Evolutionary conservation across 1,140 invertebrate genomes (phyloP).

Genomic region (Monomorium pharaonis): DNA sequence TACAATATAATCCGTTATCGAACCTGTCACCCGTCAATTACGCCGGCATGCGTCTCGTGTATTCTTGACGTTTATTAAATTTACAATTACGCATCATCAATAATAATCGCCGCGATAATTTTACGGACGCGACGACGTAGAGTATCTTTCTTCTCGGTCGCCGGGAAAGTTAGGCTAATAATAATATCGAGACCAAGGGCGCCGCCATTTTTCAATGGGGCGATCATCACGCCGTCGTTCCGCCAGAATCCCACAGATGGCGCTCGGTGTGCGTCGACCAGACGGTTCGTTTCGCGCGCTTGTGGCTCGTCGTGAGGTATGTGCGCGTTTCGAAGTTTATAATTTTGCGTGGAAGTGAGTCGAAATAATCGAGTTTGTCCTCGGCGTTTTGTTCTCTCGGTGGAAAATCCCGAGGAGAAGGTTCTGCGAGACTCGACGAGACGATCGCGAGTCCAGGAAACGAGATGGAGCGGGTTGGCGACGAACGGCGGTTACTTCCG

Average conservation of each 20-base stretch:
- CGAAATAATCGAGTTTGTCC: neutral
- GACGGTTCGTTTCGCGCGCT: neutral
- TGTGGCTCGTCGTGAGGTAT: neutral
- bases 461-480: neutral
- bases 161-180: constrained; percentile 46
- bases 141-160: neutral
- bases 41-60: neutral
- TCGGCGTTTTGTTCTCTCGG: neutral
- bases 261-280: neutral
- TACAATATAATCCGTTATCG: constrained; percentile 16
- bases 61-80: neutral
- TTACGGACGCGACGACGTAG: too few species aligned
- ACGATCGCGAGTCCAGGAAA: neutral
- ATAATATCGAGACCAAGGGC: constrained; percentile 28
- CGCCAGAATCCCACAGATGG: constrained; percentile 3
- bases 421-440: neutral
- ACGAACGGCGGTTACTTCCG: neutral
- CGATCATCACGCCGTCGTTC: neutral
- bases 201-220: constrained; percentile 38
- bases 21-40: neutral
- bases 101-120: neutral
- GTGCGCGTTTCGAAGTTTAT: neutral
- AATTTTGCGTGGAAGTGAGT: neutral
- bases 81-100: neutral
- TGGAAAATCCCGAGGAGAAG: neutral